phyloP scores from a whole-genome alignment of 1,140 invertebrate genomes.

The Campoletis sonorensis region DNA sequence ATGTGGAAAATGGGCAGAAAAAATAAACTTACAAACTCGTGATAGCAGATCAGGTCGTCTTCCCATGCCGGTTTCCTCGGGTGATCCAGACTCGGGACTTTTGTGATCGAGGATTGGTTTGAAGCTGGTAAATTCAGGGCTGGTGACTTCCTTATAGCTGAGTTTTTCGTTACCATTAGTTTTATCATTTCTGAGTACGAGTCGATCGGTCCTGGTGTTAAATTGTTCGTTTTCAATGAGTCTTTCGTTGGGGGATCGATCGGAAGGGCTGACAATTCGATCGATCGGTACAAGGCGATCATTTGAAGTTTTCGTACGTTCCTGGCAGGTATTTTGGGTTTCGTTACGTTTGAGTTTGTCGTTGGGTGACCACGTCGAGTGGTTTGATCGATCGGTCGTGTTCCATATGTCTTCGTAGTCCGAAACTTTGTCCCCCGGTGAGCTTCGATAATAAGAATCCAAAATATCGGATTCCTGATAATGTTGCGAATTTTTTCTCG shows the following conservation, averaged over 20 bases:
- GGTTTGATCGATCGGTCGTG: constrained; percentile 73
- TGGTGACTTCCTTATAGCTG: constrained; percentile 70
- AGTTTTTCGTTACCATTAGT: constrained; percentile 71
- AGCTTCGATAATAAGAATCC: constrained; percentile 92
- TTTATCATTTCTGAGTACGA: constrained; percentile 76
- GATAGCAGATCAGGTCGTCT: constrained; percentile 82
- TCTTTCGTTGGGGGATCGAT: constrained; percentile 63
- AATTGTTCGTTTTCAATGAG: constrained; percentile 52
- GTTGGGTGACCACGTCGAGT: constrained; percentile 78
- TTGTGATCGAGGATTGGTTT: constrained; percentile 69
- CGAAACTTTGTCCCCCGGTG: constrained; percentile 92
- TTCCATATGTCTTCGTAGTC: constrained; percentile 98
- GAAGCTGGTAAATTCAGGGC: constrained; percentile 73
- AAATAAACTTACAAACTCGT: constrained; percentile 79
- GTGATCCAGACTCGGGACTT: constrained; percentile 60
- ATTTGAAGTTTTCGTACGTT: constrained; percentile 58
- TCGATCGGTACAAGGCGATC: constrained; percentile 57
- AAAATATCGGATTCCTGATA: constrained; percentile 90
- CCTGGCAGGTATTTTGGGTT: constrained; percentile 45
- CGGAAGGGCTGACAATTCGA: constrained; percentile 56
- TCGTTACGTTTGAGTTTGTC: constrained; percentile 69
- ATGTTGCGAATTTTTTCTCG: constrained; percentile 77
- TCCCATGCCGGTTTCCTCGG: constrained; percentile 71
- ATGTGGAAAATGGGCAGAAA: not conserved
- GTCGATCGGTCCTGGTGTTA: constrained; percentile 64